Conservation (phyloP, 1,140 invertebrate genomes). For the Potamilus streckersoni region DNA sequence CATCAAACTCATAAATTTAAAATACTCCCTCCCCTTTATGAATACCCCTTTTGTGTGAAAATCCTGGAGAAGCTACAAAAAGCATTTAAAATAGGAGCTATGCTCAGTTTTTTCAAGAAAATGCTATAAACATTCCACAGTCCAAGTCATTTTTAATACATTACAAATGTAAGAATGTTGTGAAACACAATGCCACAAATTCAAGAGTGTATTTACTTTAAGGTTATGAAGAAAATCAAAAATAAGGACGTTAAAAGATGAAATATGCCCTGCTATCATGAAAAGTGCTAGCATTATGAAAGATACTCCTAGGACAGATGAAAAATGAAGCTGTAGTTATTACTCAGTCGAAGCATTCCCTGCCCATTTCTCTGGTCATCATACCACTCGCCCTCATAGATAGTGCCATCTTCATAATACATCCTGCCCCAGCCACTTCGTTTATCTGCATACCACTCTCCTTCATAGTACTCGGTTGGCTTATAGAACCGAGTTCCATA, state of each 20-base stretch:
- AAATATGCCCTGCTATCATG: too few species aligned
- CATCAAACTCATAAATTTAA: too few species aligned
- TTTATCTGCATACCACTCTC: constrained; percentile 68
- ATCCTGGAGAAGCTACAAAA: too few species aligned
- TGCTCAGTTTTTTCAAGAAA: too few species aligned
- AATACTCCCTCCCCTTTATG: too few species aligned
- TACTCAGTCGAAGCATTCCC: constrained; percentile 67
- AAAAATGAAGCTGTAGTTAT: background rate
- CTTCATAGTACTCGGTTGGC: constrained; percentile 67
- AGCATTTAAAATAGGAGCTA: too few species aligned
- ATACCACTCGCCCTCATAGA: constrained; percentile 70
- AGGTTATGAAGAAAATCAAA: background rate
- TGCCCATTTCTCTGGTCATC: constrained; percentile 67
- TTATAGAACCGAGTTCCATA: constrained; percentile 68
- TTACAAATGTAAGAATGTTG: background rate
- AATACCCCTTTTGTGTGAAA: too few species aligned
- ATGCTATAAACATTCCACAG: background rate
- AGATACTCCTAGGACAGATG: too few species aligned
- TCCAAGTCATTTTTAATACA: background rate
- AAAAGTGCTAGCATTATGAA: too few species aligned
- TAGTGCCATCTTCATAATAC: constrained; percentile 67
- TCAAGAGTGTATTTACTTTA: background rate
- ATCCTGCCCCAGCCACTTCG: constrained; percentile 69
- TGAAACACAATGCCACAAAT: too few species aligned
- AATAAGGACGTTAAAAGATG: background rate